phyloP scores from a whole-genome alignment of 2,888 invertebrate genomes.

The Chrysolina americana region DNA sequence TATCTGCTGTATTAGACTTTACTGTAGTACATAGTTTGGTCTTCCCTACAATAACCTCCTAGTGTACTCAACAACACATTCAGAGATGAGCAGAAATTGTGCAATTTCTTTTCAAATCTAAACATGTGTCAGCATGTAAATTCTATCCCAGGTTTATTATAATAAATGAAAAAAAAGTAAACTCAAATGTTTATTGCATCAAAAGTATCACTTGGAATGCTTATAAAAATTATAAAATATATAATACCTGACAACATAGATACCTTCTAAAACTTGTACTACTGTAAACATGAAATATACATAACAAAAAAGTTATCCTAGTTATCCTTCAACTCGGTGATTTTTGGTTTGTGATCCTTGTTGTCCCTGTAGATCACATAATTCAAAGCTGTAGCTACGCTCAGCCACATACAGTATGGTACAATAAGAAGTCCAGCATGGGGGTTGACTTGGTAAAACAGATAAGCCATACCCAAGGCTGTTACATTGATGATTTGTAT shows the following conservation, averaged over 20 bases:
- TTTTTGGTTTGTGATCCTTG: slow-evolving; percentile 68
- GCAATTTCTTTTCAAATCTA: too few species aligned
- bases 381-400: slow-evolving; percentile 79
- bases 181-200: neutral
- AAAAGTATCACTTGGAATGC: neutral
- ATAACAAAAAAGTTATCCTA: neutral
- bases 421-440: slow-evolving; percentile 78
- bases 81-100: too few species aligned
- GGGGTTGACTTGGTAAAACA: slow-evolving; percentile 77
- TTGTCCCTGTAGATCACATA: slow-evolving; percentile 79
- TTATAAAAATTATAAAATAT: slow-evolving; percentile 20
- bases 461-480: slow-evolving; percentile 73
- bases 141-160: neutral
- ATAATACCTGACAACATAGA: neutral
- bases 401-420: slow-evolving; percentile 84
- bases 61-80: too few species aligned
- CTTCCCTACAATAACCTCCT: too few species aligned
- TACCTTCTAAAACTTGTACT: slow-evolving; percentile 11
- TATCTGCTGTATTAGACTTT: too few species aligned
- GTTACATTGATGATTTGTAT: slow-evolving; percentile 74
- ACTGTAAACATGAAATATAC: neutral
- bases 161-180: neutral
- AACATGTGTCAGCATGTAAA: neutral
- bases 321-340: slow-evolving; percentile 41
- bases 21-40: too few species aligned